A percentile compares a stretch with the other conserved stretches of the same genome.
Conservation (phyloP, 2,888 invertebrate genomes). For the Parascotia fuliginaria region DNA sequence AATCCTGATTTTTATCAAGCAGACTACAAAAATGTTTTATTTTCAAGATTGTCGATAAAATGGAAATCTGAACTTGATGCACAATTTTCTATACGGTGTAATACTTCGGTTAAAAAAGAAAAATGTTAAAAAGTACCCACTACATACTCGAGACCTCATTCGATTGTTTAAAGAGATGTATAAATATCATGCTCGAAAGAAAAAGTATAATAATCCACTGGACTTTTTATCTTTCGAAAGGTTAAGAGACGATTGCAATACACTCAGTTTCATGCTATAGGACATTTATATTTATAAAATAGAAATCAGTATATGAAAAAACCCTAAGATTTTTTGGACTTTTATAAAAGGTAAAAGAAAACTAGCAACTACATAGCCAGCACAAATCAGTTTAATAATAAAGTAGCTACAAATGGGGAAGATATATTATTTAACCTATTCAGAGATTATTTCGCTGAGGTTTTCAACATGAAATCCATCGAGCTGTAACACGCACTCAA, state of each 20-base stretch:
- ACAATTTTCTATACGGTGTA: background rate
- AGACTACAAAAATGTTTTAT: background rate
- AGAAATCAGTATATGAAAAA: background rate
- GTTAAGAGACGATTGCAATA: background rate
- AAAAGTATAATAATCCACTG: background rate
- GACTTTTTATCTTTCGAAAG: background rate
- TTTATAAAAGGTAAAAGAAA: slow-evolving; percentile 3
- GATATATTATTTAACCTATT: slow-evolving; percentile 4
- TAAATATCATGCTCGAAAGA: background rate
- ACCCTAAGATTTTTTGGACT: slow-evolving; percentile 5
- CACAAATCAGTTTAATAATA: background rate
- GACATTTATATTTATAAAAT: background rate
- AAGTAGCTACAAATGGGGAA: background rate
- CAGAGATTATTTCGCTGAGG: background rate
- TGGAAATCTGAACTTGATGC: background rate
- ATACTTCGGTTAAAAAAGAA: background rate
- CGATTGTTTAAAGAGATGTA: background rate
- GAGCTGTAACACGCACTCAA: background rate
- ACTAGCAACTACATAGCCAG: background rate
- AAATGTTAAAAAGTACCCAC: background rate
- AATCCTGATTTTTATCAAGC: background rate
- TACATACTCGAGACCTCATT: background rate
- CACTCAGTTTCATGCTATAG: background rate
- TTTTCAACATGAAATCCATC: background rate
- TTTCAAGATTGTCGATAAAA: background rate